Conservation (phyloP, 1,140 invertebrate species). For the Homalodisca vitripennis region DNA sequence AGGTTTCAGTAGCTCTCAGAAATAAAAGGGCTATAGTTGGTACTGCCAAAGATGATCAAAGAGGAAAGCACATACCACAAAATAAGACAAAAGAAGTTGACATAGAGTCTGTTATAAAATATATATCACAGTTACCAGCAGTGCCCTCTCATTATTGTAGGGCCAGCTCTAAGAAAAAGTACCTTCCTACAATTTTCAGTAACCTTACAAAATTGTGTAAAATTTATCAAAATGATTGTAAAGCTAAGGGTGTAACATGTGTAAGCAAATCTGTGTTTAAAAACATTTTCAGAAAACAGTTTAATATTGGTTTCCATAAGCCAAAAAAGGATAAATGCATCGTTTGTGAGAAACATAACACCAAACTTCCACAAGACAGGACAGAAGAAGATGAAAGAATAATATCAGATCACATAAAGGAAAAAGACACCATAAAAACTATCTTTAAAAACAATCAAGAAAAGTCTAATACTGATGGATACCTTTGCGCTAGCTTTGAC, state of each 20-base stretch:
- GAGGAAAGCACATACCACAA: background rate
- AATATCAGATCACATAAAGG: background rate
- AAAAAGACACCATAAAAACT: background rate
- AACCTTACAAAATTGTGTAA: background rate
- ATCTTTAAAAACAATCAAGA: background rate
- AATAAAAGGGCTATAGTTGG: background rate
- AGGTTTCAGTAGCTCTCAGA: background rate
- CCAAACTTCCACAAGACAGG: background rate
- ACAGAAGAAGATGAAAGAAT: background rate
- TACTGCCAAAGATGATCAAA: background rate
- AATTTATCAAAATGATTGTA: background rate
- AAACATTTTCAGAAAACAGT: background rate
- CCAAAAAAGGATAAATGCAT: background rate
- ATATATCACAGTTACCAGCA: background rate
- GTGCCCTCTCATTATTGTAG: background rate
- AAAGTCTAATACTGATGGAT: background rate
- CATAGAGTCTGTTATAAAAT: background rate
- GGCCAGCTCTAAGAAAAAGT: background rate
- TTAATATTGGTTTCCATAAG: background rate
- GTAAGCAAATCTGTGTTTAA: background rate
- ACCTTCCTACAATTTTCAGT: background rate
- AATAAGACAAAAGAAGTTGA: background rate
- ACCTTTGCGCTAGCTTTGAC: background rate
- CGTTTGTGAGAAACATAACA: background rate
- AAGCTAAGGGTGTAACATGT: background rate